Evolutionary conservation across 2,797 vertebrate genomes (phyloP).

Genomic region (Eospalax fontanierii): DNA sequence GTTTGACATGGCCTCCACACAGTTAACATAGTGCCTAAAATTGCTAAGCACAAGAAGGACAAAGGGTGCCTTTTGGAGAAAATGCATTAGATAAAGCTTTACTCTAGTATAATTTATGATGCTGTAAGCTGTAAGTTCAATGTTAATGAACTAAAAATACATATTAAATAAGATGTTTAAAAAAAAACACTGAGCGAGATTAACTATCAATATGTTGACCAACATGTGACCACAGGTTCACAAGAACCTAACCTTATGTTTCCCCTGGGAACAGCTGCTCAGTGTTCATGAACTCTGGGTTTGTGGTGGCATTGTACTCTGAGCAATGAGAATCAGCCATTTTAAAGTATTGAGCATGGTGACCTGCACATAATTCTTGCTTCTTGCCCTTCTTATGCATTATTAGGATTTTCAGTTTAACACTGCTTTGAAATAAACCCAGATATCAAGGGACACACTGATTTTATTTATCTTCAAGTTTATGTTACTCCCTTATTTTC

Average conservation of each 20-base stretch:
- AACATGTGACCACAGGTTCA: conserved; percentile 16
- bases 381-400: neutral
- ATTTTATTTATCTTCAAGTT: conserved; percentile 8
- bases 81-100: neutral
- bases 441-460: neutral
- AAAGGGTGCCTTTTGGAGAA: neutral
- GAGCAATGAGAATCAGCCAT: neutral
- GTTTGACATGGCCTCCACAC: neutral
- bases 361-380: neutral
- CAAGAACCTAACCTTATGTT: neutral
- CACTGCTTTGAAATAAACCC: conserved; percentile 21
- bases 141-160: conserved; percentile 43
- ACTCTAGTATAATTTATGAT: neutral
- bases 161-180: conserved; percentile 52
- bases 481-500: neutral
- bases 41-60: neutral
- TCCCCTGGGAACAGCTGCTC: neutral
- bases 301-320: neutral
- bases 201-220: neutral
- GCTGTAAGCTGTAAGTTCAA: neutral
- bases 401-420: conserved; percentile 15
- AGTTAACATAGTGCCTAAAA: neutral
- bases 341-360: neutral
- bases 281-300: neutral
- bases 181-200: neutral